Percentiles rank a stretch among this genome's conserved stretches.
These are phyloP conservation scores for Gambelia wislizenii DNA, from an alignment of 2,797 vertebrate species.

Conservation along the genomic window DNA sequence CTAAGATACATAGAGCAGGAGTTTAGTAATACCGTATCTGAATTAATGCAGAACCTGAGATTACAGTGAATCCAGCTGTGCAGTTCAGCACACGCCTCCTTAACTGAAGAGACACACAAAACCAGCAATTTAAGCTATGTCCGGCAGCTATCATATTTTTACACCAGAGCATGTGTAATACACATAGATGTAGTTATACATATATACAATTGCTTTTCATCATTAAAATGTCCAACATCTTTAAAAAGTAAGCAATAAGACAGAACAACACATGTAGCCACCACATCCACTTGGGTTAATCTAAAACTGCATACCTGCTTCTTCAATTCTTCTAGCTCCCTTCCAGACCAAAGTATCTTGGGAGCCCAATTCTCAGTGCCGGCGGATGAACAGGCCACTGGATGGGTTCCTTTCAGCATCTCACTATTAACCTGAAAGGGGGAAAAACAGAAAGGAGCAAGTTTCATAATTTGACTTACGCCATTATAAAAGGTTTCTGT, in stretches of 20 bases:
- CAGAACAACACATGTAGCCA: neutral
- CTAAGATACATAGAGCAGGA: neutral
- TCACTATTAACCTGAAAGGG: conserved; percentile 72
- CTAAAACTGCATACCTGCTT: conserved; percentile 81
- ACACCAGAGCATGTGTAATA: too few relatives aligned
- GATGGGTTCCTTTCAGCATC: conserved; percentile 30
- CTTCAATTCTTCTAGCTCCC: conserved; percentile 83
- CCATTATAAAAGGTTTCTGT: neutral
- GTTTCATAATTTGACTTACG: neutral
- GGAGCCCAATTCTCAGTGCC: conserved; percentile 52
- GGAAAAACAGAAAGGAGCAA: neutral
- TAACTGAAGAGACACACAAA: neutral
- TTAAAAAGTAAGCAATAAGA: neutral
- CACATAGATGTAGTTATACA: neutral
- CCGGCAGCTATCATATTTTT: neutral
- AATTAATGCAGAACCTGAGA: neutral
- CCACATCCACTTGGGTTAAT: neutral
- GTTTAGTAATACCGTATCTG: neutral
- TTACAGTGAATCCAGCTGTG: neutral
- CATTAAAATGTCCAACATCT: neutral
- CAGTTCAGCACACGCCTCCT: neutral
- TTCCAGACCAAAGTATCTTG: conserved; percentile 78
- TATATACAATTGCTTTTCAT: neutral
- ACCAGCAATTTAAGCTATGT: neutral
- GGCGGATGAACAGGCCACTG: conserved; percentile 37